Evolutionary conservation across 64 coral and sea anemone species (phyloP).

Genomic region (Acropora yongei): DNA sequence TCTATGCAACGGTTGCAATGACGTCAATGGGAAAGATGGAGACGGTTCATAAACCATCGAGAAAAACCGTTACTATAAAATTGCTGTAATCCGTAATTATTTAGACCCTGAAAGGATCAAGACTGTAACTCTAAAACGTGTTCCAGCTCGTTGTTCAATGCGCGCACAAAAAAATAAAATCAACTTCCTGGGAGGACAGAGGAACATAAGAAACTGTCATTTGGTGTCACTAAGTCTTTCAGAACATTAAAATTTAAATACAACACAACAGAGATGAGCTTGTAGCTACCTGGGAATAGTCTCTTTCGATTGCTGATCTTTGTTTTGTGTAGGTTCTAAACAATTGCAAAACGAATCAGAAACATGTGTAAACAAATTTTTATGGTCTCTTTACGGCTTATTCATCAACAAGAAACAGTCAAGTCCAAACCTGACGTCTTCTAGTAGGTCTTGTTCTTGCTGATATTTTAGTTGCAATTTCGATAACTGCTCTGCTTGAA

Average conservation of each 20-base stretch:
- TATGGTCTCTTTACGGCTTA: not conserved
- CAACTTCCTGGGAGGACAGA: too few species aligned
- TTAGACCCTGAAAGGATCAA: too few species aligned
- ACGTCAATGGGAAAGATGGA: too few species aligned
- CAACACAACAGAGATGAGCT: too few species aligned
- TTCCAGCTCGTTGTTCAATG: too few species aligned
- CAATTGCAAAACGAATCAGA: conserved; percentile 19
- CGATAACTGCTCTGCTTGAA: conserved; percentile 81
- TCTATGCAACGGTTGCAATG: too few species aligned
- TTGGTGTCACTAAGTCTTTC: not conserved
- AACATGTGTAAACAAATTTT: not conserved
- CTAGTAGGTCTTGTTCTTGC: conserved; percentile 88
- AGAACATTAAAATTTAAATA: not conserved
- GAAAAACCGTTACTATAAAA: too few species aligned
- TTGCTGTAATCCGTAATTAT: too few species aligned
- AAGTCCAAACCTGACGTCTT: conserved; percentile 82
- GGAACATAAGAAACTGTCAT: too few species aligned
- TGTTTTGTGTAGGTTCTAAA: conserved; percentile 82
- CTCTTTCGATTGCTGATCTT: conserved; percentile 82
- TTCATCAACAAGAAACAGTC: not conserved
- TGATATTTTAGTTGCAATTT: conserved; percentile 93
- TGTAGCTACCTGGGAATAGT: conserved; percentile 78
- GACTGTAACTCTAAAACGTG: too few species aligned
- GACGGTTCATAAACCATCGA: too few species aligned
- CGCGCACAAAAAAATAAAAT: too few species aligned